phyloP scores from a whole-genome alignment of 2,113 vertebrate genomes.

The Halcyon senegalensis region DNA sequence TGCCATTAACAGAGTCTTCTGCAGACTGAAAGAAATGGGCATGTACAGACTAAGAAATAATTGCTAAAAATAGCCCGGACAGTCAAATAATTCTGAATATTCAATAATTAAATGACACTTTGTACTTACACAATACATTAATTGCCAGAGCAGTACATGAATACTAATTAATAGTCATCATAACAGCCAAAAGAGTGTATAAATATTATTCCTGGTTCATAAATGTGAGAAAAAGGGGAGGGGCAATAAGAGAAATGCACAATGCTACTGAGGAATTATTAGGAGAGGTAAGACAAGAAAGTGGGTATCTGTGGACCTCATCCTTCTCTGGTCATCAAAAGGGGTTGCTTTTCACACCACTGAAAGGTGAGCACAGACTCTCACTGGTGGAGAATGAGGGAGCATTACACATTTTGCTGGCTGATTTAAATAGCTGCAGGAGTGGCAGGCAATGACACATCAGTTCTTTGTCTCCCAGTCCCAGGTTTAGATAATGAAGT shows the following conservation, averaged over 20 bases:
- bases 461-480: fast-evolving
- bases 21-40: neutral
- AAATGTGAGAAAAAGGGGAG: neutral
- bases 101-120: neutral
- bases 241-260: neutral
- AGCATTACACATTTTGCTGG: neutral
- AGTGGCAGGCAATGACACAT: neutral
- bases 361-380: neutral
- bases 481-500: neutral
- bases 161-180: neutral
- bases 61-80: neutral
- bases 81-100: neutral
- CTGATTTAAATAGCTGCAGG: neutral
- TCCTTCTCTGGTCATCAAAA: neutral
- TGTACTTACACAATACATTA: neutral
- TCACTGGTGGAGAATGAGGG: neutral
- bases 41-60: neutral
- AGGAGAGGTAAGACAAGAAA: neutral
- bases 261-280: neutral
- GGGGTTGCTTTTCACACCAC: neutral
- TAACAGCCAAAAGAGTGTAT: neutral
- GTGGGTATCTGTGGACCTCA: neutral
- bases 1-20: neutral
- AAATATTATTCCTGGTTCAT: neutral
- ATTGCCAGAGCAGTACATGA: neutral